A percentile compares a stretch with the other conserved stretches of the same genome.
Evolutionary conservation across 2,888 invertebrate genomes (phyloP).

Genomic region (Clivina fossor): DNA sequence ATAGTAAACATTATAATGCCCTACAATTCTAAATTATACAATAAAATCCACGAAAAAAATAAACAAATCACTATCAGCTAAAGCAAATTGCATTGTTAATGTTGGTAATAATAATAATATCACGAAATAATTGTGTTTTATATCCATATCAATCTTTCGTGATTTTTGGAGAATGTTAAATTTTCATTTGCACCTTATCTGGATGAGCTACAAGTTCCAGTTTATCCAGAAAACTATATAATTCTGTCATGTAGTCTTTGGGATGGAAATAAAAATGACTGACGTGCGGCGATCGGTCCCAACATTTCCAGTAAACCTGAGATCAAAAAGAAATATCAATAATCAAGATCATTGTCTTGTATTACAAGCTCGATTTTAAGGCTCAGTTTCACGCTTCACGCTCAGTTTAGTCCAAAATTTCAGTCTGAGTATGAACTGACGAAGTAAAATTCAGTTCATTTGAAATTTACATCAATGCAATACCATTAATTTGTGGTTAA

Average conservation of each 20-base stretch:
- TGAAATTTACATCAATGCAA: too few relatives aligned
- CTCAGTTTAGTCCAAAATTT: too few relatives aligned
- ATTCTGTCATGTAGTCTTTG: constrained; percentile 62
- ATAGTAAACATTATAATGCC: neutral
- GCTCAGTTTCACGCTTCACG: too few relatives aligned
- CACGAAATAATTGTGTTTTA: neutral
- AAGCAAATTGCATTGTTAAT: neutral
- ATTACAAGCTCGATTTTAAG: too few relatives aligned
- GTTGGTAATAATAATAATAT: neutral
- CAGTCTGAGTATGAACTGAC: too few relatives aligned
- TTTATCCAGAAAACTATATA: constrained; percentile 60
- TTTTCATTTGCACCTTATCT: constrained; percentile 48
- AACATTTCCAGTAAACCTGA: constrained; percentile 63
- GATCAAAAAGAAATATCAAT: too few relatives aligned
- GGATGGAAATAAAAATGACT: constrained; percentile 64
- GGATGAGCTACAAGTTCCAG: constrained; percentile 50
- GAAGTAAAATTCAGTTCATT: too few relatives aligned
- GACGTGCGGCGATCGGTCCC: constrained; percentile 68
- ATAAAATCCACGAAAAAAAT: neutral
- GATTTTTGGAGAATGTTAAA: constrained; percentile 42
- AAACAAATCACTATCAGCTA: constrained; percentile 4
- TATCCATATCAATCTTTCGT: neutral
- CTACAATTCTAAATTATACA: too few relatives aligned
- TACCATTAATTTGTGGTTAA: too few relatives aligned
- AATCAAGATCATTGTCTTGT: too few relatives aligned